A percentile compares a stretch with the other conserved stretches of the same genome.
These are phyloP conservation scores for Crioceris asparagi DNA, from an alignment of 2,888 invertebrate species.

Conservation along the genomic window DNA sequence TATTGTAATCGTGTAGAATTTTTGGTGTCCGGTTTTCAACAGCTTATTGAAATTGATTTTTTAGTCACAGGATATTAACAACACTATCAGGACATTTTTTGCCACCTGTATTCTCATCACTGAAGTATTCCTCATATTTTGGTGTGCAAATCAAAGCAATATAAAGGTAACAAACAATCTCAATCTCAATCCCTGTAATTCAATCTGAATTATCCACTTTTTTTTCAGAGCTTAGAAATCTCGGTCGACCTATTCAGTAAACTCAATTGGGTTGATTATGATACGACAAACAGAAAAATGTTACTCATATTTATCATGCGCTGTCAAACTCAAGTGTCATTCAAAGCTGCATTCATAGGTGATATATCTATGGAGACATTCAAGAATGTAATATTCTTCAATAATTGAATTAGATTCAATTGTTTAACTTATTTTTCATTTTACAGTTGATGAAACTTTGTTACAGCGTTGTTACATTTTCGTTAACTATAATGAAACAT, in stretches of 20 bases:
- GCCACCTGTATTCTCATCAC: background rate
- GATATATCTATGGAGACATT: background rate
- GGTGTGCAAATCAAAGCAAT: constrained; percentile 1
- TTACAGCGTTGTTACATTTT: too few relatives aligned
- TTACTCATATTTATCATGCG: background rate
- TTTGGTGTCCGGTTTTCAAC: background rate
- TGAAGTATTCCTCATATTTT: background rate
- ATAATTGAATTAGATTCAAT: too few relatives aligned
- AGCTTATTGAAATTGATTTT: background rate
- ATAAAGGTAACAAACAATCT: background rate
- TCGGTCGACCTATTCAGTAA: background rate
- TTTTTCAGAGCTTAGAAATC: constrained; percentile 1
- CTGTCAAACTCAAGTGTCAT: background rate
- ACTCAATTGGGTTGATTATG: background rate
- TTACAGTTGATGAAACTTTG: background rate
- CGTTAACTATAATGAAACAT: too few relatives aligned
- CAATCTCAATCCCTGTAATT: background rate
- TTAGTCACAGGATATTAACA: background rate
- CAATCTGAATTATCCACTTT: background rate
- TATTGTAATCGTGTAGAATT: too few relatives aligned
- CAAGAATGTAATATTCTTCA: background rate
- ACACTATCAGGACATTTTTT: background rate
- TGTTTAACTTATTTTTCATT: background rate
- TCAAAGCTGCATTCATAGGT: constrained; percentile 1
- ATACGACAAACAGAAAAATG: background rate